Evolutionary conservation across 2,113 vertebrate species (phyloP).

Genomic region (Aramus guarauna): DNA sequence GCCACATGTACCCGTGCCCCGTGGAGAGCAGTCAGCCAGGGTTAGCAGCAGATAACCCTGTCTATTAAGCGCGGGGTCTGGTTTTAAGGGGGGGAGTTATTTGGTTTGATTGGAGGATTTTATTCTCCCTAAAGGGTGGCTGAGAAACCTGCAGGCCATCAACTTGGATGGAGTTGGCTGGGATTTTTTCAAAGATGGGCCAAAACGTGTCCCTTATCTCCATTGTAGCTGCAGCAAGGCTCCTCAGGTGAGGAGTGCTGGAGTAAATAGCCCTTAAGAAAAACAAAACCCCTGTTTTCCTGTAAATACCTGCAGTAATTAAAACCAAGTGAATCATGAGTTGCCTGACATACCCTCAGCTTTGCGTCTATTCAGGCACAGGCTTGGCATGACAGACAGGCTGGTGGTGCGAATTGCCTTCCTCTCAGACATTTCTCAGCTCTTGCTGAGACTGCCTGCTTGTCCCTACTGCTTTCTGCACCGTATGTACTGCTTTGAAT

Average conservation of each 20-base stretch:
- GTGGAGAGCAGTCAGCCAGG: slow-evolving; percentile 3
- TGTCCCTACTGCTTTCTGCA: not conserved
- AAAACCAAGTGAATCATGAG: not conserved
- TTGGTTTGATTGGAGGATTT: not conserved
- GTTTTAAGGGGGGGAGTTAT: not conserved
- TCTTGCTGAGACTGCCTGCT: not conserved
- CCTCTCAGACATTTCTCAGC: not conserved
- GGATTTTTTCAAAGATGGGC: not conserved
- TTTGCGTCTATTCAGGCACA: not conserved
- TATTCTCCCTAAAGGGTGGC: not conserved
- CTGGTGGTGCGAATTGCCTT: not conserved
- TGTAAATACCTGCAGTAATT: not conserved
- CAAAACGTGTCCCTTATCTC: not conserved
- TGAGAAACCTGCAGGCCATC: not conserved
- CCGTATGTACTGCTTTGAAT: not conserved
- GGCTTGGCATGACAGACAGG: not conserved
- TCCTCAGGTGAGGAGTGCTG: not conserved
- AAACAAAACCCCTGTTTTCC: not conserved
- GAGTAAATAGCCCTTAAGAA: not conserved
- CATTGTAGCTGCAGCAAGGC: not conserved
- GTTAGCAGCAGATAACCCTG: slow-evolving; percentile 6
- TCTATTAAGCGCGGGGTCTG: not conserved
- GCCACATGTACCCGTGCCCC: not conserved
- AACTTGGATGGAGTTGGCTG: not conserved
- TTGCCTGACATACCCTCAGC: not conserved